These are phyloP conservation scores for Okamejei kenojei DNA, from an alignment of 2,797 vertebrate species.

Conservation along the genomic window DNA sequence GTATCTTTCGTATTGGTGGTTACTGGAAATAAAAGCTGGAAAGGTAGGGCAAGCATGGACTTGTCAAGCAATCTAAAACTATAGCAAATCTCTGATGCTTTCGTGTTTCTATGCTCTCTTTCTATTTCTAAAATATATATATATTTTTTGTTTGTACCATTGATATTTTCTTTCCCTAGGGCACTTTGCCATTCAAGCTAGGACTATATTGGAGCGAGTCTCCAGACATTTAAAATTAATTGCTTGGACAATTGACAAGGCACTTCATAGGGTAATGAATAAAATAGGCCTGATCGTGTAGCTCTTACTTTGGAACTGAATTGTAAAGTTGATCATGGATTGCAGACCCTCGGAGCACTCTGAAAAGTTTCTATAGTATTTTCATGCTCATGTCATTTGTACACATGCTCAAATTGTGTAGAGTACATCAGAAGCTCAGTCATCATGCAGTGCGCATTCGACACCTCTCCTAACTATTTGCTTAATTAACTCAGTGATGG, in stretches of 20 bases:
- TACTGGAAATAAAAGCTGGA: slow-evolving; percentile 10
- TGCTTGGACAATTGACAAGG: neutral
- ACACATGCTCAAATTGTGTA: too few relatives aligned
- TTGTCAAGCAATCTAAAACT: neutral
- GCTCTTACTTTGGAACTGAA: too few relatives aligned
- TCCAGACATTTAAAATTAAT: neutral
- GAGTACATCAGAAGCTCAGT: too few relatives aligned
- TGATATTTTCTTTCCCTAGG: neutral
- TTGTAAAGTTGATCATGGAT: too few relatives aligned
- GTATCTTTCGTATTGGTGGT: neutral
- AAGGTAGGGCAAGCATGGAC: neutral
- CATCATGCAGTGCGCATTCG: too few relatives aligned
- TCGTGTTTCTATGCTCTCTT: neutral
- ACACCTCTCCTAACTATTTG: too few relatives aligned
- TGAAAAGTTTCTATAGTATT: too few relatives aligned
- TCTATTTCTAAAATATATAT: neutral
- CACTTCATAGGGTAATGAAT: neutral
- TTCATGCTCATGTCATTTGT: too few relatives aligned
- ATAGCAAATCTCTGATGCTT: neutral
- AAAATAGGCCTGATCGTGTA: too few relatives aligned
- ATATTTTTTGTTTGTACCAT: neutral
- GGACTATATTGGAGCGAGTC: neutral
- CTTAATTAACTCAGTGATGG: too few relatives aligned
- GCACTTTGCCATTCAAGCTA: neutral
- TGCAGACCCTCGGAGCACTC: too few relatives aligned